Percentiles rank a stretch among this genome's conserved stretches.
phyloP scores from a whole-genome alignment of 2,888 invertebrate species.

The Drosophila helvetica region DNA sequence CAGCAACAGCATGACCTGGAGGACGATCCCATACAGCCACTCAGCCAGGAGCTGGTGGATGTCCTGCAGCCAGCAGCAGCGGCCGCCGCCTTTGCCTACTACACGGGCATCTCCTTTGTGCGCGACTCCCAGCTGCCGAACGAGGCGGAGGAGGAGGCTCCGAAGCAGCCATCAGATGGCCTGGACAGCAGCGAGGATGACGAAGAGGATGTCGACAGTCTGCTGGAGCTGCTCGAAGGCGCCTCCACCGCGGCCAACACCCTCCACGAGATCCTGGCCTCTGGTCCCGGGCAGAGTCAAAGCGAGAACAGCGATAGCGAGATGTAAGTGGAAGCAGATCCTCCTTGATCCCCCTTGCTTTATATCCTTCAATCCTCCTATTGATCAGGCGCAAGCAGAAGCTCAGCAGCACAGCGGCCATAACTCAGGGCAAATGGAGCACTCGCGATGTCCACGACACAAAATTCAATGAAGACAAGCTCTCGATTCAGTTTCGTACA shows the following conservation, averaged over 20 bases:
- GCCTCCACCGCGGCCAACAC: constrained; percentile 58
- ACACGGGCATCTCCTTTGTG: constrained; percentile 77
- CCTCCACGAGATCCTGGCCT: constrained; percentile 65
- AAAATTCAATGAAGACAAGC: constrained; percentile 94
- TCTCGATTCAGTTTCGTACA: constrained; percentile 90
- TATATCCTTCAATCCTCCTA: constrained; percentile 11
- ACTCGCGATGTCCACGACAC: constrained; percentile 90
- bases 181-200: constrained; percentile 68
- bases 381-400: constrained; percentile 60
- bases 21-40: constrained; percentile 46
- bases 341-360: not conserved
- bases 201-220: constrained; percentile 69
- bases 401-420: constrained; percentile 59
- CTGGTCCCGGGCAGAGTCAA: constrained; percentile 47
- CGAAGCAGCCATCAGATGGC: constrained; percentile 45
- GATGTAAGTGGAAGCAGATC: constrained; percentile 57
- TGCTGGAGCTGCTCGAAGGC: constrained; percentile 57
- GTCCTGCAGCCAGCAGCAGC: constrained; percentile 66
- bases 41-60: constrained; percentile 63
- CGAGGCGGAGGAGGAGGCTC: constrained; percentile 38
- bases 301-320: constrained; percentile 64
- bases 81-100: constrained; percentile 72
- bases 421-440: constrained; percentile 86
- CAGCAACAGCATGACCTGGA: not conserved
- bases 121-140: constrained; percentile 59